Evolutionary conservation across 2,113 vertebrate species (phyloP), one percentile per base, ranked within the genome.

Genomic region (Pteronura brasiliensis): DNA sequence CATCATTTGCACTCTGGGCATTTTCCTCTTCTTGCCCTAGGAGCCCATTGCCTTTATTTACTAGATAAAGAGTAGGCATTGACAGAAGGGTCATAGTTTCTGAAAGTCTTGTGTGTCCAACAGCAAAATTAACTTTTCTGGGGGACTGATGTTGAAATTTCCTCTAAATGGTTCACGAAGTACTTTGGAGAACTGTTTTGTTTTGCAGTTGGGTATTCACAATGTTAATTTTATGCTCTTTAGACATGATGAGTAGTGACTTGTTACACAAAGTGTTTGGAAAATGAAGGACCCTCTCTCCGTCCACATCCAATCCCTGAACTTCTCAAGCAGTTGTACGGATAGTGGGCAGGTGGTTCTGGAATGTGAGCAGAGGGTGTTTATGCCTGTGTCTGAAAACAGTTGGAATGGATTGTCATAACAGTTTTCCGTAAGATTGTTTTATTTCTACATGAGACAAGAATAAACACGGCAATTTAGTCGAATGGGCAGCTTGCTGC

Each of bases 391-490:
- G 81, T 55, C 71, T 96, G 88, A 44, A 25, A 86, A 83, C 34
- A 39, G 74, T 20, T 72, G 86, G 93, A 84, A 85, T 23, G 77
- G 44, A 83, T 55, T 89, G 67, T 71, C 76, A 29, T 44, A 76
- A 77, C 18, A 34, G 18, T 65, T 88, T 49, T 59, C 77, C 42
- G 0, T 25, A 47, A 90, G 93, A 79, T 7, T 15, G 82, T 52
- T 90, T 86, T 42, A 91, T 69, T 94, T 93, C 34, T 83, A 76
- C 29, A 67, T 0, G 77, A 81, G 47, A 94, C 80, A 90, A 71
- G 96, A 96, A 96, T 89, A 88, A 94, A 91, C 89, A 83, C 8
- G 34, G 61, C 57, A 14, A 52, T 47, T 39, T 42, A 93, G 89
- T 44, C 0, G 9, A 91, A 79, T 12, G 72, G 82, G 86, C 93